Percentiles rank a stretch among this genome's conserved stretches.
These are phyloP conservation scores for Heliconius hewitsoni DNA, from an alignment of 1,140 invertebrate genomes.

Conservation along the genomic window DNA sequence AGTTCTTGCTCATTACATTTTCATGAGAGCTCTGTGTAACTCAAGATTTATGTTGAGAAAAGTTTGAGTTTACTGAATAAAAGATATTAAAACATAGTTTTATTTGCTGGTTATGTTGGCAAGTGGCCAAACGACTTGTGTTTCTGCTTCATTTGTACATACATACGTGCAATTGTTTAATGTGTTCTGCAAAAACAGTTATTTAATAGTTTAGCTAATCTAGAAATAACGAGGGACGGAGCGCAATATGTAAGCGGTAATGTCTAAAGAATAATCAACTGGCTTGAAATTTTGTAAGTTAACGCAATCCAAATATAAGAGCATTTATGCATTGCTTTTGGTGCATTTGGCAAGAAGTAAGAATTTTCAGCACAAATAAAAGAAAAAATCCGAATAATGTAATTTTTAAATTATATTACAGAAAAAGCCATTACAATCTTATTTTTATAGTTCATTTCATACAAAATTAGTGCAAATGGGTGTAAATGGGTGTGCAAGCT, in stretches of 20 bases:
- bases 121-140: constrained; percentile 50
- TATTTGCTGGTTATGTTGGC: constrained; percentile 73
- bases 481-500: no score
- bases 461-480: no score
- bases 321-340: no score
- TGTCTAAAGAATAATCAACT: not conserved
- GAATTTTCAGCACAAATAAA: no score
- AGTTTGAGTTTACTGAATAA: constrained; percentile 79
- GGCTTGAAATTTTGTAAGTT: not conserved
- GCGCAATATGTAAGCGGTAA: not conserved
- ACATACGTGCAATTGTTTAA: constrained; percentile 22
- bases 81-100: constrained; percentile 59
- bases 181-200: constrained; percentile 24
- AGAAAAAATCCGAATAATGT: no score
- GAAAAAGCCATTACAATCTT: no score
- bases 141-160: constrained; percentile 20
- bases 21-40: constrained; percentile 71
- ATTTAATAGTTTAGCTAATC: constrained; percentile 12
- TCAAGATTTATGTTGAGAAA: constrained; percentile 75
- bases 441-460: no score
- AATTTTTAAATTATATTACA: no score
- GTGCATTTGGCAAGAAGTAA: no score
- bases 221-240: not conserved
- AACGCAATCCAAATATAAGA: no score
- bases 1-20: constrained; percentile 77